Conservation (phyloP, 1,140 invertebrate species). For the Drosophila sp. region DNA sequence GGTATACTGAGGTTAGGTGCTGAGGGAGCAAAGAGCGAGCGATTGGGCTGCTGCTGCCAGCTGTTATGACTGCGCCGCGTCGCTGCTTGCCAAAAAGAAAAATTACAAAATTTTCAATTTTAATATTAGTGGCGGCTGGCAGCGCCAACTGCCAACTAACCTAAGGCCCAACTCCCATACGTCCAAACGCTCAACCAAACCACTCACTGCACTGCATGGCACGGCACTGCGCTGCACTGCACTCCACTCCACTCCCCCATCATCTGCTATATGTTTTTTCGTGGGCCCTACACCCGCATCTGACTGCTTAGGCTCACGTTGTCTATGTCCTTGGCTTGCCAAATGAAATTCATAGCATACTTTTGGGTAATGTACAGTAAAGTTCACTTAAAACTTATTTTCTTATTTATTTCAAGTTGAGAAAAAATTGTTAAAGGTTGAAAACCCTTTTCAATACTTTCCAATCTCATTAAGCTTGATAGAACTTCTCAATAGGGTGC, state of each 20-base stretch:
- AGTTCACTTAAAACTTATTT: conserved; percentile 26
- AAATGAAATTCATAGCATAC: conserved; percentile 81
- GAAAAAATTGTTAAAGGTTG: not conserved
- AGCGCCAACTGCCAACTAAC: conserved; percentile 68
- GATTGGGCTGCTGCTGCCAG: conserved; percentile 39
- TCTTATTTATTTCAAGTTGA: not conserved
- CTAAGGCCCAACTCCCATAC: conserved; percentile 20
- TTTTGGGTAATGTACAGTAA: conserved; percentile 64
- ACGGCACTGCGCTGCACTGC: not conserved
- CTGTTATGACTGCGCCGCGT: conserved; percentile 78
- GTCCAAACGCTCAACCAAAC: conserved; percentile 9
- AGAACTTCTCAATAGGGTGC: too few relatives aligned
- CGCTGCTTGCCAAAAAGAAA: conserved; percentile 77
- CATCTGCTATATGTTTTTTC: too few relatives aligned
- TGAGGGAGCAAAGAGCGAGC: conserved; percentile 1
- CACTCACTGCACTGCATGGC: not conserved
- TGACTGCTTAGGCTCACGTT: conserved; percentile 75
- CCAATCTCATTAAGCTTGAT: too few relatives aligned
- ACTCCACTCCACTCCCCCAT: not conserved
- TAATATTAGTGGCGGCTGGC: conserved; percentile 78
- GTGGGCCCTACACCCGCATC: conserved; percentile 20
- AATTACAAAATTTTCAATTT: conserved; percentile 82
- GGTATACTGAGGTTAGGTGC: conserved; percentile 1
- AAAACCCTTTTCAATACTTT: too few relatives aligned
- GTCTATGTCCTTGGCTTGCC: conserved; percentile 79